Evolutionary conservation across 2,888 invertebrate genomes (phyloP).

Genomic region (Stratiomys singularior): DNA sequence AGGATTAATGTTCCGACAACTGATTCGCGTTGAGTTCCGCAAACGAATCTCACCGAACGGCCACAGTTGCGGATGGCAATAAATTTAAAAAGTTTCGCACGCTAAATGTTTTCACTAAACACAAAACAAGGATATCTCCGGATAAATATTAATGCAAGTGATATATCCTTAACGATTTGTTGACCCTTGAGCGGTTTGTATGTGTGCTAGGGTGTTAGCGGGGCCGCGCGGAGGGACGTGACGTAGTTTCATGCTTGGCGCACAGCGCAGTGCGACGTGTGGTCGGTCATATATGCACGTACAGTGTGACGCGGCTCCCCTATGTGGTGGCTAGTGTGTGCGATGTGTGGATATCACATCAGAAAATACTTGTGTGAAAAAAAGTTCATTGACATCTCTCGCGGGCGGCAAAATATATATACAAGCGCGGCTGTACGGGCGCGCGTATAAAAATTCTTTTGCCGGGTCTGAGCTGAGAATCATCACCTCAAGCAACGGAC

Average conservation of each 20-base stretch:
- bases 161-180: constrained; percentile 11
- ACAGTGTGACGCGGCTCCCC: constrained; percentile 36
- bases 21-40: background rate
- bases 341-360: constrained; percentile 37
- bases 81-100: no score
- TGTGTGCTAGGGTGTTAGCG: background rate
- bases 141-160: background rate
- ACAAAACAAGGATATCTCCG: background rate
- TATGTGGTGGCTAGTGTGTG: constrained; percentile 23
- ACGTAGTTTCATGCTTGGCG: background rate
- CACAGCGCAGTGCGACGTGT: constrained; percentile 35
- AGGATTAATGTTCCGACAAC: background rate
- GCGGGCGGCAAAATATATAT: constrained; percentile 45
- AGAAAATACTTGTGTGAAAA: constrained; percentile 53
- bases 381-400: constrained; percentile 64
- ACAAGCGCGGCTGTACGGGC: constrained; percentile 24
- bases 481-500: background rate
- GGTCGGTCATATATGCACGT: constrained; percentile 28
- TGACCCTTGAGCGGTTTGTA: background rate
- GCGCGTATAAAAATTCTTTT: constrained; percentile 45
- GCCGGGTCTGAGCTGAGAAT: constrained; percentile 38
- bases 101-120: background rate
- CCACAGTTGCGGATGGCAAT: no score
- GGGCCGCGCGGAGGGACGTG: background rate
- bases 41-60: background rate